Percentiles rank a stretch among this genome's conserved stretches.
Evolutionary conservation across 2,888 invertebrate species (phyloP).

Genomic region (Callyntrura sp.): DNA sequence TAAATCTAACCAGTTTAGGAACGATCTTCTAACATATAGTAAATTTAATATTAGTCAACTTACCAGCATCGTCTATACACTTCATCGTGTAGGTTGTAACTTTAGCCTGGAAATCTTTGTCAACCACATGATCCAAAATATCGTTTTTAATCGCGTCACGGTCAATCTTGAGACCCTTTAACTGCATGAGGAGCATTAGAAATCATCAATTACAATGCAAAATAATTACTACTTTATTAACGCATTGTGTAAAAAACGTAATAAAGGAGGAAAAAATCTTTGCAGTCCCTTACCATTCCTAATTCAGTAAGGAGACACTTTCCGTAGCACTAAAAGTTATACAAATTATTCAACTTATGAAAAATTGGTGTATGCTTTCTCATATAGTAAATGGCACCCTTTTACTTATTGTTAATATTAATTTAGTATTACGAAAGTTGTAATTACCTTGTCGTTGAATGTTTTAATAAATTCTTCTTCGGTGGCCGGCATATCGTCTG

Average conservation of each 20-base stretch:
- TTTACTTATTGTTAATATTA: no score
- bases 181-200: no score
- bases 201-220: no score
- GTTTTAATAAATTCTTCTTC: conserved; percentile 71
- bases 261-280: conserved; percentile 32
- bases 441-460: conserved; percentile 77
- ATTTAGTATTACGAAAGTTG: no score
- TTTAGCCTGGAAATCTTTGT: conserved; percentile 68
- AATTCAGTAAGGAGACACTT: conserved; percentile 74
- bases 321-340: conserved; percentile 71
- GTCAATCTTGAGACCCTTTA: conserved; percentile 69
- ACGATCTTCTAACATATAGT: no score
- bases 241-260: no score
- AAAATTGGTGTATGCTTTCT: no score
- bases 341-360: no score
- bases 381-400: no score
- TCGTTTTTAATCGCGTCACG: conserved; percentile 71
- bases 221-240: no score
- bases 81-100: conserved; percentile 71
- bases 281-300: conserved; percentile 69
- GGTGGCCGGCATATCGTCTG: conserved; percentile 58
- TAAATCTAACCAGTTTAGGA: no score
- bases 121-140: conserved; percentile 69
- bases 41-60: not conserved
- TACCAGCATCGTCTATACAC: conserved; percentile 74